Evolutionary conservation across 2,113 vertebrate genomes (phyloP), one percentile per base, ranked within the genome.

Genomic region (Anhinga anhinga): DNA sequence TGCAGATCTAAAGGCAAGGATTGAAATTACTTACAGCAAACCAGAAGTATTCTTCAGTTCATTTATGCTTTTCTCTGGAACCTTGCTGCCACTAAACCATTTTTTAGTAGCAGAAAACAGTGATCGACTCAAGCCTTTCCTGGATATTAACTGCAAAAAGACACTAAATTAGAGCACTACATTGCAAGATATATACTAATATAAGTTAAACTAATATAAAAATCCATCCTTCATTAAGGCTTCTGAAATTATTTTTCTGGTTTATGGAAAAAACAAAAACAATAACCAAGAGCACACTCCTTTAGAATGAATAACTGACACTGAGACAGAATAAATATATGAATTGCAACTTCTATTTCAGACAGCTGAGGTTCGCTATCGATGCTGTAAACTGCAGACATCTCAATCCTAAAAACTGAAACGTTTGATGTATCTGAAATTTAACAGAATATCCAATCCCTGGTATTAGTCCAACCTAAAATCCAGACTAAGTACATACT

Each of bases 51-150:
- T 99, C 98, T 99, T 99, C 77, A 99, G 98, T 59, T 99, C 99
- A 97, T 98, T 99, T 88, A 99, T 98, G 81, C 98, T 98, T 97
- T 99, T 99, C 98, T 99, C 99, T 86, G 99, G 99, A 95, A 98
- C 99, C 96, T 99, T 99, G 73, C 99, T 98, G 72, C 99, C 99
- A 15, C 99, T 99, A 96, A 99, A 99, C 99, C 99, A 99, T 97
- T 99, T 99, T 95, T 99, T 99, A 59, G 99, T 99, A 61, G 99
- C 99, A n/a, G 98, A 99, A 98, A 99, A 99, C 8, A 99, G 96
- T 27, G 99, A 99, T 9, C 99, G 98, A 94, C 99, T 99, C 97
- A 99, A 97, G 56, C 99, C 99, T 94, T 99, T 99, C 97, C 99
- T 99, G 92, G 99, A 99, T 94, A 99, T 99, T 86, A 99, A 96